Evolutionary conservation across 2,888 invertebrate species (phyloP).

Genomic region (Folsomia candida): DNA sequence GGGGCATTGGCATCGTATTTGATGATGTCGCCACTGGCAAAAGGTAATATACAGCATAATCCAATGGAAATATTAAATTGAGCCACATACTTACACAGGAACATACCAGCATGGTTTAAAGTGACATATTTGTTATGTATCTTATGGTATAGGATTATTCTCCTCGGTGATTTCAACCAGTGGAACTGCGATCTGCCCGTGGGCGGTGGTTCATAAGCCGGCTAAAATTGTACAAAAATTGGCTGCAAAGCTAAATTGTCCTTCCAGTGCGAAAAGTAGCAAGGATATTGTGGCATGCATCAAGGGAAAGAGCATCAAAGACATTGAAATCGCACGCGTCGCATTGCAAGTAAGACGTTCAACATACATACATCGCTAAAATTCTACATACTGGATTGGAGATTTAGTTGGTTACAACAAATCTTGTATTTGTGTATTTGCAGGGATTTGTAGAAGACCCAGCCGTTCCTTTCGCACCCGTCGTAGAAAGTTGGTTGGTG

Average conservation of each 20-base stretch:
- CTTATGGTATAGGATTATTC: constrained; percentile 30
- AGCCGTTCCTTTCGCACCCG: constrained; percentile 35
- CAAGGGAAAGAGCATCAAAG: constrained; percentile 30
- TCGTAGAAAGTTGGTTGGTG: constrained; percentile 29
- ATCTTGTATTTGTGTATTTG: too few relatives aligned
- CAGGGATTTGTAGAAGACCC: constrained; percentile 31
- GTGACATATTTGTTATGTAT: too few relatives aligned
- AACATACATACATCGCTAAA: background rate
- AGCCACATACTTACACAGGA: too few relatives aligned
- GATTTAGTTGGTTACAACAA: too few relatives aligned
- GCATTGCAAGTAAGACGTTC: constrained; percentile 7
- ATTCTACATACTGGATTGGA: too few relatives aligned
- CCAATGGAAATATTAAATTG: background rate
- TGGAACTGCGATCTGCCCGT: constrained; percentile 33
- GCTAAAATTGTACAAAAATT: constrained; percentile 19
- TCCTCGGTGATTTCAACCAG: constrained; percentile 21
- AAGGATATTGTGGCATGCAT: constrained; percentile 34
- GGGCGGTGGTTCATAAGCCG: constrained; percentile 33
- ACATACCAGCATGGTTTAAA: too few relatives aligned
- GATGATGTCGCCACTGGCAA: constrained; percentile 29
- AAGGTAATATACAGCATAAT: constrained; percentile 16
- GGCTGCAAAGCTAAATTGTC: constrained; percentile 30
- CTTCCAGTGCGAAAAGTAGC: constrained; percentile 19
- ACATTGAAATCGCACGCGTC: constrained; percentile 31
- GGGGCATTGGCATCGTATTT: constrained; percentile 31